Percentiles rank a stretch among this genome's conserved stretches.
phyloP scores from a whole-genome alignment of 2,888 invertebrate species.

The Macrostomum cliftonense region DNA sequence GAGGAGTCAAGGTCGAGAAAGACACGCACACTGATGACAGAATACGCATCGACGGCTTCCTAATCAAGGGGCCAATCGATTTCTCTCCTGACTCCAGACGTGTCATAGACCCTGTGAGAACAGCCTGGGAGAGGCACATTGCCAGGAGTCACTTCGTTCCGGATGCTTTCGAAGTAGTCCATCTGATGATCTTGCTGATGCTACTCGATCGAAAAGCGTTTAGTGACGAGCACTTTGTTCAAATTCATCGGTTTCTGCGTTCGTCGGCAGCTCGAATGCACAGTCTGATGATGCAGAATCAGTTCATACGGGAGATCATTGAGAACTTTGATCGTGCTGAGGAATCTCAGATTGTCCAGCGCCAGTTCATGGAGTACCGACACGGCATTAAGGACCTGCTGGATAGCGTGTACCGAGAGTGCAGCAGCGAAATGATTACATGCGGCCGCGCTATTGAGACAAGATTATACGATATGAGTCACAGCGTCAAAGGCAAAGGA shows the following conservation, averaged over 20 bases:
- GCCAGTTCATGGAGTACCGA: constrained; percentile 8
- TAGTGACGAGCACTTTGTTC: neutral
- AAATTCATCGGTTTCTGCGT: constrained; percentile 5
- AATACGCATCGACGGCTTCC: constrained; percentile 24
- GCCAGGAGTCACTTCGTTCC: constrained; percentile 20
- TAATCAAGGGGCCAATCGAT: constrained; percentile 19
- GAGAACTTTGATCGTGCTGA: constrained; percentile 9
- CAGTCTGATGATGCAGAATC: constrained; percentile 4
- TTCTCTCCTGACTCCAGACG: constrained; percentile 28
- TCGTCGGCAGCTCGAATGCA: constrained; percentile 5
- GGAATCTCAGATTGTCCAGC: constrained; percentile 7
- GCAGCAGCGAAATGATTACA: constrained; percentile 20
- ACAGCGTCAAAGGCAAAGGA: constrained; percentile 15
- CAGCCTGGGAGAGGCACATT: constrained; percentile 20
- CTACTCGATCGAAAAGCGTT: constrained; percentile 17
- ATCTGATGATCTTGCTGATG: constrained; percentile 18
- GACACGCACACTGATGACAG: neutral
- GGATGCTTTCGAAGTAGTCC: constrained; percentile 22
- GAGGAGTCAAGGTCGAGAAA: neutral
- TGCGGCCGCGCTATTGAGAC: constrained; percentile 17
- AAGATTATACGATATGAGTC: constrained; percentile 17
- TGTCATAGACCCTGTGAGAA: constrained; percentile 24
- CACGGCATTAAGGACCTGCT: constrained; percentile 7
- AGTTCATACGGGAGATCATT: constrained; percentile 6
- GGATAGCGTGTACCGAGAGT: constrained; percentile 14